Conservation (phyloP, 2,888 invertebrate genomes). For the Autographa pulchrina region DNA sequence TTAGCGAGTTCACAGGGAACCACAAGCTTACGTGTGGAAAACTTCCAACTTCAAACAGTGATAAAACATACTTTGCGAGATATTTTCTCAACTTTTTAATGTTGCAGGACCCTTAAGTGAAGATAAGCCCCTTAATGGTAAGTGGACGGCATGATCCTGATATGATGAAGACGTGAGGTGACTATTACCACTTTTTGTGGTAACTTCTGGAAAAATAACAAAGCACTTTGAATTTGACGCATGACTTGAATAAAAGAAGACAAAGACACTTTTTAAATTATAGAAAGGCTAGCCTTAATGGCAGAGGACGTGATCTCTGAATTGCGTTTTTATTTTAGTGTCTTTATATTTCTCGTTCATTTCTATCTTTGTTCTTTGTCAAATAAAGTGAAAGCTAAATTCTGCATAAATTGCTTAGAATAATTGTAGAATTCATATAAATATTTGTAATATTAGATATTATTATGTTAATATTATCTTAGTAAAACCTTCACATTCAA, state of each 20-base stretch:
- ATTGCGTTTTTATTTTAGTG: background rate
- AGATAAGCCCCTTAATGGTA: constrained; percentile 80
- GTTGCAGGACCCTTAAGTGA: constrained; percentile 78
- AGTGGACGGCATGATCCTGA: constrained; percentile 65
- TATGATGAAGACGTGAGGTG: constrained; percentile 61
- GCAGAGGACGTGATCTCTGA: constrained; percentile 8
- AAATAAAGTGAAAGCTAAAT: background rate
- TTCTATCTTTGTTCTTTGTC: background rate
- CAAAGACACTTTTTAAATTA: constrained; percentile 22
- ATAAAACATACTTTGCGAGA: constrained; percentile 84
- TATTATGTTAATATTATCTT: no score
- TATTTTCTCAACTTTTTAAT: constrained; percentile 83
- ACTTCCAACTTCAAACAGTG: constrained; percentile 80
- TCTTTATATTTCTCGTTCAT: background rate
- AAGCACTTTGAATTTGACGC: constrained; percentile 36
- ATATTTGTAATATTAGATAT: no score
- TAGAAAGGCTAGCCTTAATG: constrained; percentile 23
- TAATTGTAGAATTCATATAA: no score
- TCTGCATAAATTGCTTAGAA: background rate
- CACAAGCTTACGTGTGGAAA: constrained; percentile 79
- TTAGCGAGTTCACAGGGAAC: constrained; percentile 74
- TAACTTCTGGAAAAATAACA: constrained; percentile 38
- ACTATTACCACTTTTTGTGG: constrained; percentile 36
- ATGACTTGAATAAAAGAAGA: constrained; percentile 42
- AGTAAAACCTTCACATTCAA: no score